phyloP scores from a whole-genome alignment of 37 sponge, comb jelly and placozoan species.

The Crambe crambe region DNA sequence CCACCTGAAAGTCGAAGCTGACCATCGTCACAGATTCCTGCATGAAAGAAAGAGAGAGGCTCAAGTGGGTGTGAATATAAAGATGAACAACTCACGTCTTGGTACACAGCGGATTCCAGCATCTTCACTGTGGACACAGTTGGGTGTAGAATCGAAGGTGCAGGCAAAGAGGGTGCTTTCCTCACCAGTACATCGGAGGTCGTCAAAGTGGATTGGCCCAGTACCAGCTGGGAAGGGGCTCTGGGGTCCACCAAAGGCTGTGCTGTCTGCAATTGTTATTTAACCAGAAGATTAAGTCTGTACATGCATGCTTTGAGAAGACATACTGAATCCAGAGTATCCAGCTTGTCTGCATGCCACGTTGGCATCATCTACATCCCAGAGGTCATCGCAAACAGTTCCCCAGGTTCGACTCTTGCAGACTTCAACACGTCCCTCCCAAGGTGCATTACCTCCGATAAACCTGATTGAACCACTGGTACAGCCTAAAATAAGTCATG shows the following conservation, averaged over 20 bases:
- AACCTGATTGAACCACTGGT: conserved; percentile 19
- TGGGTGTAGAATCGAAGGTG: neutral
- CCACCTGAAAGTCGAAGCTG: conserved; percentile 21
- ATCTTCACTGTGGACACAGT: conserved; percentile 49
- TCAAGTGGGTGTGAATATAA: neutral
- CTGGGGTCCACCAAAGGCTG: neutral
- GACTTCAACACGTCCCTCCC: conserved; percentile 45
- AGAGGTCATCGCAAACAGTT: conserved; percentile 43
- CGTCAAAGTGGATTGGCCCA: conserved; percentile 36
- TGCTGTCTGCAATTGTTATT: conserved; percentile 4
- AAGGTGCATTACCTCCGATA: neutral
- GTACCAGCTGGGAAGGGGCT: conserved; percentile 13
- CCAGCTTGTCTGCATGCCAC: conserved; percentile 48
- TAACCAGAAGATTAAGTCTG: neutral
- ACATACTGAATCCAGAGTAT: conserved; percentile 15
- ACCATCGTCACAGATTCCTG: conserved; percentile 19
- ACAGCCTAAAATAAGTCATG: neutral
- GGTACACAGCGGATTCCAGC: conserved; percentile 39
- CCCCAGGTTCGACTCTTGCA: conserved; percentile 28
- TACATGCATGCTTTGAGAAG: neutral
- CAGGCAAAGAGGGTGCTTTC: conserved; percentile 17
- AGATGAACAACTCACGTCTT: neutral
- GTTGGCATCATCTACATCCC: conserved; percentile 24
- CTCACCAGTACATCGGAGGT: conserved; percentile 30
- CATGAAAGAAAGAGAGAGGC: neutral